Conservation (phyloP, 2,888 invertebrate species). For the Neoitamus cyanurus region DNA sequence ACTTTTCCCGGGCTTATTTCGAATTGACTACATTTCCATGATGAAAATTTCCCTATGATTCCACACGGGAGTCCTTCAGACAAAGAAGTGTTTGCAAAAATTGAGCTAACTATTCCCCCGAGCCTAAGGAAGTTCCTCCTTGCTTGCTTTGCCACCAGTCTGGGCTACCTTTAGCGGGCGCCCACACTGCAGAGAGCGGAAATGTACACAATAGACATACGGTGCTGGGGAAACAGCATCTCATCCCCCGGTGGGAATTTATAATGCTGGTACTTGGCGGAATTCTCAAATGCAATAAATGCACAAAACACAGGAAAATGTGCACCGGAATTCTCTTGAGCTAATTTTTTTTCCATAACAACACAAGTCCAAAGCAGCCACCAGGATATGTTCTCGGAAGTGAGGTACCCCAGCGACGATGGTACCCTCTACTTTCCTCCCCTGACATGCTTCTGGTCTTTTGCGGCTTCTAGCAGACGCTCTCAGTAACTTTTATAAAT, state of each 20-base stretch:
- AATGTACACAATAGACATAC: not conserved
- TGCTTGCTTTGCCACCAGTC: not conserved
- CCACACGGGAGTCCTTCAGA: not conserved
- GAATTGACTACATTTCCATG: not conserved
- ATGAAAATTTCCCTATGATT: not conserved
- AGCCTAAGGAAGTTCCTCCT: not conserved
- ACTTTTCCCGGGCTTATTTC: not conserved
- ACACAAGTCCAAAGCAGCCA: not conserved
- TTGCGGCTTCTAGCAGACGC: not conserved
- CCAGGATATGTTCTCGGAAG: not conserved
- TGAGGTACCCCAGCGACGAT: not conserved
- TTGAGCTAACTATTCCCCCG: not conserved
- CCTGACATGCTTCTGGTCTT: not conserved
- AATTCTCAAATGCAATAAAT: not conserved
- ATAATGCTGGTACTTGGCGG: not conserved
- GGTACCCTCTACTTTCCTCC: not conserved
- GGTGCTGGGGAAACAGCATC: not conserved
- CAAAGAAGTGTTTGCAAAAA: slow-evolving; percentile 4
- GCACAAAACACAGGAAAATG: not conserved
- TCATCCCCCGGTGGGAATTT: not conserved
- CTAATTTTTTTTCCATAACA: not conserved
- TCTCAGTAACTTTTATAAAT: not conserved
- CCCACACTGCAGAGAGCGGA: not conserved
- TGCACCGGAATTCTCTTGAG: not conserved
- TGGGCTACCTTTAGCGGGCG: not conserved